Conservation (phyloP, 2,888 invertebrate genomes). For the Eupithecia dodoneata region DNA sequence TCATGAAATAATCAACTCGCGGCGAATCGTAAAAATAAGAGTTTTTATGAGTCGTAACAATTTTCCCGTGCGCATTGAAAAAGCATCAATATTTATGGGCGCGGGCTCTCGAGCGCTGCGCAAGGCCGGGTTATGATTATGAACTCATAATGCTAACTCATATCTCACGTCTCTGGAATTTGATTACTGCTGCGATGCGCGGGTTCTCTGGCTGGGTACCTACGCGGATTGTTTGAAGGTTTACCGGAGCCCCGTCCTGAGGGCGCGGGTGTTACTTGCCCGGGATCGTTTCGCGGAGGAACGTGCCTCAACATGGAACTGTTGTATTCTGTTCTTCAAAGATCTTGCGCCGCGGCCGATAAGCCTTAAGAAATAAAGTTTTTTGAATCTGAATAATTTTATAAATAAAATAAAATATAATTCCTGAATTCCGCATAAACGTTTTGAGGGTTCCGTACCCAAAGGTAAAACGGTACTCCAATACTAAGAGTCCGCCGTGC, state of each 20-base stretch:
- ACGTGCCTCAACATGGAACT: too few species aligned
- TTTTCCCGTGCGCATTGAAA: slow-evolving; percentile 45
- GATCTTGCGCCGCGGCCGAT: too few species aligned
- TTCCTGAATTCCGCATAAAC: too few species aligned
- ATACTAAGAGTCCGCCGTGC: too few species aligned
- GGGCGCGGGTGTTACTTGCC: slow-evolving; percentile 18
- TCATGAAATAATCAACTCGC: slow-evolving; percentile 48
- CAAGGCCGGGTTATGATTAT: slow-evolving; percentile 37
- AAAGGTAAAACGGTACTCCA: too few species aligned
- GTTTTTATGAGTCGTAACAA: slow-evolving; percentile 48
- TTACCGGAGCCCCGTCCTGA: slow-evolving; percentile 27
- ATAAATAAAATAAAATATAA: too few species aligned
- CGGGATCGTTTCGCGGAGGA: slow-evolving; percentile 17
- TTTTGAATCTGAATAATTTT: too few species aligned
- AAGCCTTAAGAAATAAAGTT: too few species aligned
- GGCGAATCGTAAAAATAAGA: slow-evolving; percentile 47
- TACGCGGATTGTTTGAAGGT: slow-evolving; percentile 30
- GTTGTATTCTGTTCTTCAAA: too few species aligned
- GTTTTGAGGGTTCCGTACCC: too few species aligned
- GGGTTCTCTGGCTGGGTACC: too few species aligned
- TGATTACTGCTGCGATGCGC: slow-evolving; percentile 23
- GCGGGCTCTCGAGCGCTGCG: slow-evolving; percentile 31
- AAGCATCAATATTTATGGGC: slow-evolving; percentile 46
- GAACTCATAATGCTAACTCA: slow-evolving; percentile 37
- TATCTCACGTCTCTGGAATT: slow-evolving; percentile 35